phyloP scores from a whole-genome alignment of 1,140 invertebrate genomes.

The Aethina tumida region DNA sequence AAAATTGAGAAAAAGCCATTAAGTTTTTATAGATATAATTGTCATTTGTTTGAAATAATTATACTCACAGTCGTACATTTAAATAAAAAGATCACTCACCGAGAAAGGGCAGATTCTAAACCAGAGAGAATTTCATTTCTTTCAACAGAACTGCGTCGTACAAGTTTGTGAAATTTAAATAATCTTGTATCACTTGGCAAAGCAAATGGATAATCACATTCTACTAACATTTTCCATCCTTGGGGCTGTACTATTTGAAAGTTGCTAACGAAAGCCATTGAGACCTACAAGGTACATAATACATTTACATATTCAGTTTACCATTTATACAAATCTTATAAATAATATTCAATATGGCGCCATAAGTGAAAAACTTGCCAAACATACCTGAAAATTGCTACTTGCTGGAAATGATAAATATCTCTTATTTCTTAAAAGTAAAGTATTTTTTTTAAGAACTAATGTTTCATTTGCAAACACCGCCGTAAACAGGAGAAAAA shows the following conservation, averaged over 20 bases:
- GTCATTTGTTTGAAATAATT: not conserved
- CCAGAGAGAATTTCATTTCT: conserved; percentile 13
- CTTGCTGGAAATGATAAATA: conserved; percentile 24
- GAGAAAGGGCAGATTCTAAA: conserved; percentile 11
- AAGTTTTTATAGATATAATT: conserved; percentile 3
- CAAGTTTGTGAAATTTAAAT: conserved; percentile 14
- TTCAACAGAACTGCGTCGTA: conserved; percentile 17
- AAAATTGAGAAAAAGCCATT: conserved; percentile 12
- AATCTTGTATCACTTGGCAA: conserved; percentile 19
- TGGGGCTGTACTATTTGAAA: conserved; percentile 23
- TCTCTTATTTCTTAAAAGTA: conserved; percentile 19
- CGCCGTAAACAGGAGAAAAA: no score
- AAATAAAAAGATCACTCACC: no score
- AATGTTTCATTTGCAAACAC: conserved; percentile 10
- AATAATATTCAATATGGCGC: conserved; percentile 1
- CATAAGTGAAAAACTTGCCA: conserved; percentile 1
- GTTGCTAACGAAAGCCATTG: conserved; percentile 19
- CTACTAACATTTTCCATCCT: conserved; percentile 20
- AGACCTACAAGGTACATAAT: conserved; percentile 18
- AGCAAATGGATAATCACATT: conserved; percentile 26
- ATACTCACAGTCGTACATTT: conserved; percentile 14
- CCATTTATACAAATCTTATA: not conserved
- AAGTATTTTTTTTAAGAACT: conserved; percentile 15
- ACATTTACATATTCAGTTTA: not conserved
- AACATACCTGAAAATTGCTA: conserved; percentile 27